A percentile compares a stretch with the other conserved stretches of the same genome.
phyloP scores from a whole-genome alignment of 2,113 vertebrate genomes.

The Ciconia maguari region DNA sequence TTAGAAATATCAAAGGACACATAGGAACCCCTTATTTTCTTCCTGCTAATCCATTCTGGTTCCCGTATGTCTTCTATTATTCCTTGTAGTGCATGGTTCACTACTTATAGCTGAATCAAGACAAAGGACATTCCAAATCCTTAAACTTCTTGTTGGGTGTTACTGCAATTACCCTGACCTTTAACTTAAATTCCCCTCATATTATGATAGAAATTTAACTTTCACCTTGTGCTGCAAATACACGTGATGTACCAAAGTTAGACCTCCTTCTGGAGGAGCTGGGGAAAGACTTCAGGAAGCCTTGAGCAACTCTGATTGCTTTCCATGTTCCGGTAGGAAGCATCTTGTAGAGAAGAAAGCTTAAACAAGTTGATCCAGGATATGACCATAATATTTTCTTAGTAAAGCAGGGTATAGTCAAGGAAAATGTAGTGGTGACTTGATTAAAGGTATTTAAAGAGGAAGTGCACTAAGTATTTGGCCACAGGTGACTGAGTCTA shows the following conservation, averaged over 20 bases:
- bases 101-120: not conserved
- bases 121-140: not conserved
- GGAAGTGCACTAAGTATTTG: not conserved
- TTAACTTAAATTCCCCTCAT: not conserved
- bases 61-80: not conserved
- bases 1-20: not conserved
- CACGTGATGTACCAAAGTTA: not conserved
- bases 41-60: not conserved
- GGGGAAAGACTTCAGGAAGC: not conserved
- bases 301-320: not conserved
- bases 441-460: not conserved
- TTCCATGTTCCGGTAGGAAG: not conserved
- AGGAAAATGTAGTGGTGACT: not conserved
- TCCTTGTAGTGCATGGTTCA: not conserved
- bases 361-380: not conserved
- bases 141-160: not conserved
- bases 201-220: not conserved
- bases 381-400: not conserved
- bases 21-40: not conserved
- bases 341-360: not conserved
- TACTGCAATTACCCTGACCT: not conserved
- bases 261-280: not conserved
- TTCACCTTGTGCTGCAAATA: not conserved
- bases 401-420: not conserved
- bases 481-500: not conserved